Evolutionary conservation across 2,888 invertebrate genomes (phyloP).

Genomic region (Carabus problematicus): DNA sequence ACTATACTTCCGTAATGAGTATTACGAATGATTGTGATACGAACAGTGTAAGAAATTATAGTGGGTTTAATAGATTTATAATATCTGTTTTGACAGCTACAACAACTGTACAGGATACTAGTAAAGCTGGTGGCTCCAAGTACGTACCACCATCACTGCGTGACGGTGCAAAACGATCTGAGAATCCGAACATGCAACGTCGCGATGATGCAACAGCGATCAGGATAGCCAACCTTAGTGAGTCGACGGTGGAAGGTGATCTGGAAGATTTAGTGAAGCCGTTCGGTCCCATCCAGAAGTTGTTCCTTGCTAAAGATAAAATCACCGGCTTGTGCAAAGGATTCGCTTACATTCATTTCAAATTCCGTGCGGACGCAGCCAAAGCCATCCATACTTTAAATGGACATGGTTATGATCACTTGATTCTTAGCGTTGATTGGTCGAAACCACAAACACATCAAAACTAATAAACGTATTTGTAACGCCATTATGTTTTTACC

Average conservation of each 20-base stretch:
- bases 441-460: slow-evolving; percentile 75
- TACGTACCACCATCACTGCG: slow-evolving; percentile 90
- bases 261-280: slow-evolving; percentile 94
- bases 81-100: slow-evolving; percentile 15
- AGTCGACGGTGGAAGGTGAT: slow-evolving; percentile 94
- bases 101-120: slow-evolving; percentile 46
- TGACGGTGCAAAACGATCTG: slow-evolving; percentile 78
- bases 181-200: slow-evolving; percentile 70
- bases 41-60: slow-evolving; percentile 1
- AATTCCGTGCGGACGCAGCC: slow-evolving; percentile 87
- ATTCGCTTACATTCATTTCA: slow-evolving; percentile 98
- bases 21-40: too few relatives aligned
- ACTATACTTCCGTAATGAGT: too few relatives aligned
- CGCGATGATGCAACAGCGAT: slow-evolving; percentile 91
- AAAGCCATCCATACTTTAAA: slow-evolving; percentile 89
- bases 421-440: slow-evolving; percentile 99
- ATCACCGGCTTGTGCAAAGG: slow-evolving; percentile 89
- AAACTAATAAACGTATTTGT: slow-evolving; percentile 37
- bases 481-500: too few relatives aligned
- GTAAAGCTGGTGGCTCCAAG: slow-evolving; percentile 66
- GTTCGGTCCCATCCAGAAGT: slow-evolving; percentile 91
- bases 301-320: slow-evolving; percentile 96
- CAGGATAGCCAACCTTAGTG: slow-evolving; percentile 95
- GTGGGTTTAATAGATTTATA: background rate
- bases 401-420: slow-evolving; percentile 96